Evolutionary conservation across 1,140 invertebrate genomes (phyloP), one percentile per base, ranked within the genome.

Genomic region (Chelonus insularis): DNA sequence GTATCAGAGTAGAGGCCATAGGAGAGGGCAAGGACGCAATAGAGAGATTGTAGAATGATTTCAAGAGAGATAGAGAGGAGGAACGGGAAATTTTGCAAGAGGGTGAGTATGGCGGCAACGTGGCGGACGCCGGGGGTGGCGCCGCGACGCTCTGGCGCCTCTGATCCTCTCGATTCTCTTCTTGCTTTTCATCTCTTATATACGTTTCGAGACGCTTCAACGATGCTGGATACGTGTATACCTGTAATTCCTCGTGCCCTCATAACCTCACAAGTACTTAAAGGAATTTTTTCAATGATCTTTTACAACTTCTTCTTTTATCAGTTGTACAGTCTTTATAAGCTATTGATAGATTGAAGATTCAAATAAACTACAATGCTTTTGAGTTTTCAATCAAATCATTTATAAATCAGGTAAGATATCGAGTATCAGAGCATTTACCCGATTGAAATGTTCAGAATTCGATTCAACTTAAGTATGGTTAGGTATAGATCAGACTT

Each of bases 121-220:
- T 75, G 78, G 60, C 78, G 76, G 76, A 75, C 77, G 77, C 77
- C 77, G 68, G 71, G 74, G 74, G 73, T 77, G 73, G 77, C 76
- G 78, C 75, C 77, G 51, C 52, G 59, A 61, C 59, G 52, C 43
- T 54, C 43, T 57, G 55, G 29, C 52, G 45, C 48, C 41, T 55
- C 47, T 29, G 11, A 37, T 37, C 25, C 43, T 55, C 50, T 55
- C 43, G 25, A 29, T 29, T 50, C 20, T 36, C 29, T 18, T 56
- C 37, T 0, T 7, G 25, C 3, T 29, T 29, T 7, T 29, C 25
- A 29, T 29, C 25, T 29, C 25, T 29, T 29, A 29, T 29, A 29
- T 29, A 29, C 25, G 37, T 16, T 34, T n/a, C n/a, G 23, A 18
- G 16, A 29, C 39, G 14, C 41, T 48, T 16, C 4, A 43, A 57